Percentiles rank a stretch among this genome's conserved stretches.
Evolutionary conservation across 2,113 vertebrate genomes (phyloP).

Genomic region (Callipepla squamata): DNA sequence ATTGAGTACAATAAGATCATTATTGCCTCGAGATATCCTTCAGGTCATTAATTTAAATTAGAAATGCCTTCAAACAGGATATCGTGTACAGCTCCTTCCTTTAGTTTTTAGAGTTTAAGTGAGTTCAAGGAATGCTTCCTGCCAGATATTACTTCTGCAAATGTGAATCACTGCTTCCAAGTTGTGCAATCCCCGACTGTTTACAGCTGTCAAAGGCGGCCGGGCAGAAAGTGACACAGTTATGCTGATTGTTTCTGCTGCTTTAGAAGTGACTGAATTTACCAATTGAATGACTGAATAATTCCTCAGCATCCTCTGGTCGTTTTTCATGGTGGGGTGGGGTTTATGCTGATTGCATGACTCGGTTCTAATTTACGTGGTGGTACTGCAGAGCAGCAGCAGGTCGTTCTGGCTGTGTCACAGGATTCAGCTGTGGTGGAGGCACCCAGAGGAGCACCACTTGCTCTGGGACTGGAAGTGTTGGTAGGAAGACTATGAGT

Average conservation of each 20-base stretch:
- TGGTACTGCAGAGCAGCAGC: neutral
- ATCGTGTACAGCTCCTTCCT: conserved; percentile 8
- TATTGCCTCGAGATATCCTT: conserved; percentile 55
- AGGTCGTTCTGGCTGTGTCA: neutral
- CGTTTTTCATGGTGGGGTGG: neutral
- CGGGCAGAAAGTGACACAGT: neutral
- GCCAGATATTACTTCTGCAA: neutral
- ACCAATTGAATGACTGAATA: neutral
- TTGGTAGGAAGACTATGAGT: fast-evolving
- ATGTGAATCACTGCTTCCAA: neutral
- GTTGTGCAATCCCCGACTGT: neutral
- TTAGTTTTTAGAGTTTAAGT: conserved; percentile 23
- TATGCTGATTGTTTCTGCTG: neutral
- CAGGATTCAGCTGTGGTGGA: neutral
- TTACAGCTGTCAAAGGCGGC: neutral
- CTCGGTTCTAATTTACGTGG: neutral
- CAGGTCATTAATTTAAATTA: conserved; percentile 65
- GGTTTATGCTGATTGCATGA: neutral
- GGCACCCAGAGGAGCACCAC: neutral
- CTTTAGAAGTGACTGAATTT: neutral
- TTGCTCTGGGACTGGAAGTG: neutral
- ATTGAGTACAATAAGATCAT: conserved; percentile 43
- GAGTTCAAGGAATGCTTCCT: conserved; percentile 42
- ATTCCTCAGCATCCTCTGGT: fast-evolving
- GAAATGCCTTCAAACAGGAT: conserved; percentile 54